Conservation (phyloP, 2,888 invertebrate genomes). For the Cephus nigrinus region DNA sequence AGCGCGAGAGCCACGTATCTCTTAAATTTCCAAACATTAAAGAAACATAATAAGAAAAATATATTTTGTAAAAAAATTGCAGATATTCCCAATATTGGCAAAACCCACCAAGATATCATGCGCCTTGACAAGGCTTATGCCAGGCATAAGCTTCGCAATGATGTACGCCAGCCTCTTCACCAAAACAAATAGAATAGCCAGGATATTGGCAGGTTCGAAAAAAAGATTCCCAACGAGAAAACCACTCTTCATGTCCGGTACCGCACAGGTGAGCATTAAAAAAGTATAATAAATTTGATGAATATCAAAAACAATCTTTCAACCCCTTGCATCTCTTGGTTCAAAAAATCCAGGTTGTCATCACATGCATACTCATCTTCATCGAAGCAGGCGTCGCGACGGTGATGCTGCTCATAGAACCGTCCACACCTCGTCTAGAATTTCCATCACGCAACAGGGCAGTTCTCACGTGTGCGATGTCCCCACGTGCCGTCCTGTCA, state of each 20-base stretch:
- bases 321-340: not conserved
- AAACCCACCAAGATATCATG: conserved; percentile 72
- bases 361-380: conserved; percentile 74
- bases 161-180: conserved; percentile 81
- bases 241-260: conserved; percentile 74
- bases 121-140: conserved; percentile 71
- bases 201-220: conserved; percentile 79
- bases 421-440: conserved; percentile 69
- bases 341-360: conserved; percentile 68
- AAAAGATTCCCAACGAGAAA: conserved; percentile 78
- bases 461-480: conserved; percentile 74
- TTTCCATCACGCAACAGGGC: conserved; percentile 70
- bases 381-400: conserved; percentile 76
- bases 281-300: not conserved
- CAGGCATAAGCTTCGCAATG: conserved; percentile 77
- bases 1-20: not conserved
- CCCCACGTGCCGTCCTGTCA: conserved; percentile 70
- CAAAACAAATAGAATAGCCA: conserved; percentile 82
- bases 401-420: conserved; percentile 72
- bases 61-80: not conserved
- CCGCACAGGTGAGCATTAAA: conserved; percentile 65
- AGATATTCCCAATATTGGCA: conserved; percentile 73
- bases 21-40: not conserved
- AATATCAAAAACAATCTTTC: not conserved
- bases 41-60: not conserved